Percentiles rank a stretch among this genome's conserved stretches.
These are phyloP conservation scores for Zaprionus tsacasi DNA, from an alignment of 1,140 invertebrate species.

Conservation along the genomic window DNA sequence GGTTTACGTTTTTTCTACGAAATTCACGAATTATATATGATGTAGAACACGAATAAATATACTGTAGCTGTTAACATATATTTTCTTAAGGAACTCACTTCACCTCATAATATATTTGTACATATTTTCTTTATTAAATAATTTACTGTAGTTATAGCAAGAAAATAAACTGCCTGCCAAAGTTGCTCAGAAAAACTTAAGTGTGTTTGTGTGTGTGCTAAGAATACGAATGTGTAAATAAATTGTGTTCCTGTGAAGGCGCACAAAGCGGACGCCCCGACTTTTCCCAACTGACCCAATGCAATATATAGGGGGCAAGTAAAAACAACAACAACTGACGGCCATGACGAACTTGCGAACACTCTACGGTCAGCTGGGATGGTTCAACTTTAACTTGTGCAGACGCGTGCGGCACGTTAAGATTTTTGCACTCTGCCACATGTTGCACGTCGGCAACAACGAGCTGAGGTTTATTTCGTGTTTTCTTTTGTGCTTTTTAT, in stretches of 20 bases:
- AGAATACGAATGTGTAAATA: slow-evolving; percentile 44
- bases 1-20: not conserved
- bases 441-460: not conserved
- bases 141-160: slow-evolving; percentile 39
- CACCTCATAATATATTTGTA: slow-evolving; percentile 9
- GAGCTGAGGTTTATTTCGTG: slow-evolving; percentile 42
- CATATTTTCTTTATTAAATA: slow-evolving; percentile 64
- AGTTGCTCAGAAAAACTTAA: slow-evolving; percentile 60
- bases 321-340: slow-evolving; percentile 61
- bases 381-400: not conserved
- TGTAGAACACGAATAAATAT: too few relatives aligned
- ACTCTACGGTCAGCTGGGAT: slow-evolving; percentile 14
- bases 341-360: slow-evolving; percentile 53
- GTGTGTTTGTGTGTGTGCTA: slow-evolving; percentile 36
- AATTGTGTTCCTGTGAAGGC: slow-evolving; percentile 31
- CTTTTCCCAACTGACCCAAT: slow-evolving; percentile 53
- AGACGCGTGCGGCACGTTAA: slow-evolving; percentile 39
- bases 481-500: slow-evolving; percentile 50
- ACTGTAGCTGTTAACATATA: not conserved
- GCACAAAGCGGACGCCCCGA: slow-evolving; percentile 37
- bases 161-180: slow-evolving; percentile 26
- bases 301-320: slow-evolving; percentile 60
- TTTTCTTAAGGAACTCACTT: slow-evolving; percentile 17
- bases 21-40: not conserved
- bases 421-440: slow-evolving; percentile 27